A percentile compares a stretch with the other conserved stretches of the same genome.
phyloP scores from a whole-genome alignment of 2,888 invertebrate genomes.

The Chrysolina americana region DNA sequence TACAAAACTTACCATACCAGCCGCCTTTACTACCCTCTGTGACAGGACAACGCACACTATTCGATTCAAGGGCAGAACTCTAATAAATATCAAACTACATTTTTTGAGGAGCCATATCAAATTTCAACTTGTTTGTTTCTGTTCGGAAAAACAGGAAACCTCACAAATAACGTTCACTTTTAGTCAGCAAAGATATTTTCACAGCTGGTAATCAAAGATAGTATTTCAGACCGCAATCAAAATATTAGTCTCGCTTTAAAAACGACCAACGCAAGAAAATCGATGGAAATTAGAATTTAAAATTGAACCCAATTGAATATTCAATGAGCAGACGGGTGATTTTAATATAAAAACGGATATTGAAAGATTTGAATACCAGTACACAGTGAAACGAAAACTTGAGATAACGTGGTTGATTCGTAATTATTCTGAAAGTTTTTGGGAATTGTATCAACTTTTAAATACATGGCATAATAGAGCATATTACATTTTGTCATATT shows the following conservation, averaged over 20 bases:
- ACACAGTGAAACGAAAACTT: no score
- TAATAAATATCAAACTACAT: not conserved
- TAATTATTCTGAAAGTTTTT: no score
- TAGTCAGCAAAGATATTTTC: constrained; percentile 5
- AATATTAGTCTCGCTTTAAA: constrained; percentile 19
- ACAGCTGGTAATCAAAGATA: constrained; percentile 10
- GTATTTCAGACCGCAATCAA: constrained; percentile 2
- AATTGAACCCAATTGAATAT: constrained; percentile 6
- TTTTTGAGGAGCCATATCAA: not conserved
- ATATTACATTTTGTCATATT: no score
- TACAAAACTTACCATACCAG: not conserved
- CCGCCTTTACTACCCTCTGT: not conserved
- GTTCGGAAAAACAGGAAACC: constrained; percentile 22
- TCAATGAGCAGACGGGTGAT: not conserved
- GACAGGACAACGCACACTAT: not conserved
- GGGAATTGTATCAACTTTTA: no score
- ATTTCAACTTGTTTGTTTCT: not conserved
- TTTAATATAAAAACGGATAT: not conserved
- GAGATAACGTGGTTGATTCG: no score
- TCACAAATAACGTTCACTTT: constrained; percentile 17
- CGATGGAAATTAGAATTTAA: constrained; percentile 7
- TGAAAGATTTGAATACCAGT: no score
- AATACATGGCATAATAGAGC: no score
- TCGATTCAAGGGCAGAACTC: not conserved
- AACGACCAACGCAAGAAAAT: not conserved